Evolutionary conservation across 2,888 invertebrate species (phyloP).

Genomic region (Eupeodes latifasciatus): DNA sequence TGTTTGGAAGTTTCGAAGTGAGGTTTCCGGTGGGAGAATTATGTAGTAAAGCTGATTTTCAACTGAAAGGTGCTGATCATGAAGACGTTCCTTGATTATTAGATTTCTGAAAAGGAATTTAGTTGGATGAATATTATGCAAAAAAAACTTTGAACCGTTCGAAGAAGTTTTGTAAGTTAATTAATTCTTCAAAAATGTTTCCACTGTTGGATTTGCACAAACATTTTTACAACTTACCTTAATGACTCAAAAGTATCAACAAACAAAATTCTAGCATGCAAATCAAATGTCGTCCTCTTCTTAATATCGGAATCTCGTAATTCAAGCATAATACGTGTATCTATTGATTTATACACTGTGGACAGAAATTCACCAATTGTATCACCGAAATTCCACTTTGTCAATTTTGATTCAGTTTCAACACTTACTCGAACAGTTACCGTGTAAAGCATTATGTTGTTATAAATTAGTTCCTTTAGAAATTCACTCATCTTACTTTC

Average conservation of each 20-base stretch:
- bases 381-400: constrained; percentile 18
- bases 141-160: too few relatives aligned
- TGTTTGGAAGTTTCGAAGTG: background rate
- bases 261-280: constrained; percentile 3
- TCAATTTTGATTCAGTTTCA: background rate
- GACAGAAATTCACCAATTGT: background rate
- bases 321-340: background rate
- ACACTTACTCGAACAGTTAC: constrained; percentile 19
- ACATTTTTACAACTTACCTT: background rate
- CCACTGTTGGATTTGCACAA: background rate
- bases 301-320: background rate
- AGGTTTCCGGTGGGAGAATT: background rate
- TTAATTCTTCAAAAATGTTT: too few relatives aligned
- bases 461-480: background rate
- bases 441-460: background rate
- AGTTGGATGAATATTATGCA: background rate
- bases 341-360: background rate
- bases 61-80: background rate
- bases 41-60: constrained; percentile 18
- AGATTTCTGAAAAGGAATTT: background rate
- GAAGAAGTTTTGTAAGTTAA: too few relatives aligned
- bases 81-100: background rate
- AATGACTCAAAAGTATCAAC: constrained; percentile 15
- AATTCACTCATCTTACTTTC: constrained; percentile 11
- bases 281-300: background rate